Evolutionary conservation across 2,888 invertebrate genomes (phyloP), one percentile per base, ranked within the genome.

Genomic region (Omphaloscelis lunosa): DNA sequence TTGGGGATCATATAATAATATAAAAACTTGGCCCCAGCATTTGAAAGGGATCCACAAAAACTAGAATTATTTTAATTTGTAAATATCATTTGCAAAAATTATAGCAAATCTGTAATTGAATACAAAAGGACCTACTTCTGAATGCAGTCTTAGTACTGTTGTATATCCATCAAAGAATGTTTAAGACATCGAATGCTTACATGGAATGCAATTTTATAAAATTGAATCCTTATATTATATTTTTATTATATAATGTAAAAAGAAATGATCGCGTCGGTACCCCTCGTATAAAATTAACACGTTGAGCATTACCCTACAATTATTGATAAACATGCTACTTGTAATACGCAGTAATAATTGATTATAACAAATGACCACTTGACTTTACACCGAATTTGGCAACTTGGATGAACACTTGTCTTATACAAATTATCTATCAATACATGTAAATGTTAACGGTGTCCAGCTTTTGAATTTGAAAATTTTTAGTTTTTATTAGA

Each of bases 241-340:
- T 76, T 73, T 78, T 80, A 79, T 75, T 76, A 68, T 76, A 79
- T 84, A 80, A 81, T 84, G 86, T 84, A 77, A 80, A 88, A 89
- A 84, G 85, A 90, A 90, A 87, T 89, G 83, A 90, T 88, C 90
- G 84, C 89, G 85, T 88, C 92, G 93, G 94, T 94, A 94, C 94
- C 93, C 93, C 91, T 93, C 93, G 93, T 95, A 94, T 92, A 95
- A 91, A 93, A 92, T 90, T 89, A 95, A 96, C 92, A 95, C 93
- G 92, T 96, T 96, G 96, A 96, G 96, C 96, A 92, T 95, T 95
- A 96, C 91, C 93, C 95, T 96, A 96, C 90, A 92, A 89, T 95
- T 95, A 95, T 93, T 89, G 91, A 94, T 95, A 94, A 94, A 95
- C 94, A 95, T 95, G 94, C 95, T 95, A 96, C 94, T 94, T 90